Base-by-base conservation (phyloP, 1,140 invertebrate genomes). In the Linepithema humile region DNA sequence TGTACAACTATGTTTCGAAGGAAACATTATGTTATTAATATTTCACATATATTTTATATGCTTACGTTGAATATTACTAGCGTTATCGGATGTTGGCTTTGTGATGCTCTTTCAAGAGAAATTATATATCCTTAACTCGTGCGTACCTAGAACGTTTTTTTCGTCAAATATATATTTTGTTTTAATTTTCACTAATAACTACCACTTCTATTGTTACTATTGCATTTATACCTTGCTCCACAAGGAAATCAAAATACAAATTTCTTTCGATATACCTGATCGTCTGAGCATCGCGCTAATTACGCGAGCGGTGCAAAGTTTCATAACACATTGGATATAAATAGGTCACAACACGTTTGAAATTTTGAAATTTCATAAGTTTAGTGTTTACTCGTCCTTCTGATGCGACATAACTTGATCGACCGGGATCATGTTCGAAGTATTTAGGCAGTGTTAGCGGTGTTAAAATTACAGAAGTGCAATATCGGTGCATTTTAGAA, bases 21-120 rank as follows among this genome's bases (percentile, higher is more conserved):
- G 72, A 86, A 83, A 87, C 80, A 82, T 87, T 91, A 73, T 75
- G 91, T 92, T 93, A 92, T 83, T 72, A 65, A 91, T 86, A 88
- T 89, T 92, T 89, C 89, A 93, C 78, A n/a, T n/a, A n/a, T n/a
- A 93, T 93, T 93, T 93, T 93, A 93, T 92, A 92, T 84, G 87
- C 78, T 92, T 93, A 67, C 85, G 92, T 93, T 93, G 83, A 89
- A 87, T 92, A 89, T 91, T 89, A 83, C 69, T 80, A 86, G 91
- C 59, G 85, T 87, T 55, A 85, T 84, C 84, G 87, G 26, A 90
- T 87, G 73, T 92, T 90, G 85, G 65, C 75, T 78, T 78, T 73
- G 65, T 73, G 62, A 86, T 69, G 82, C 57, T 86, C 43, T 69
- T 35, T 38, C 38, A 62, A 7, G 43, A 45, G 6, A 77, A 65